Evolutionary conservation across 2,888 invertebrate species (phyloP), one percentile per base, ranked within the genome.

Genomic region (Diaperis boleti): DNA sequence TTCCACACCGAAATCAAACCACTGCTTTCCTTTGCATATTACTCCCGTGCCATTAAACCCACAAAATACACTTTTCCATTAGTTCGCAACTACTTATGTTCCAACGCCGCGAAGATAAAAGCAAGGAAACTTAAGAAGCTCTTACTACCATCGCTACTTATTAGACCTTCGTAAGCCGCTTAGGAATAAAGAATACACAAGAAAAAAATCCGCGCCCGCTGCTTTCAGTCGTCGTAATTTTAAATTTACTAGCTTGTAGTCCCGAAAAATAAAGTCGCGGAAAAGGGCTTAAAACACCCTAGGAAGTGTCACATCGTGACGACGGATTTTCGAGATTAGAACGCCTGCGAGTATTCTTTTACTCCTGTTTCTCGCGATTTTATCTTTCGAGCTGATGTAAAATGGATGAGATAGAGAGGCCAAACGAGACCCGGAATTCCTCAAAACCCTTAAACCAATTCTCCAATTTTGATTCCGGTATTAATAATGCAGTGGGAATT

Each of bases 371-470:
- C 33, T 33, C 33, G 17, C 49, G 49, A 33, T 49, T 15, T 33
- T 49, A 49, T 49, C 49, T 20, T 31, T 29, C 15, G 54, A 42
- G 41, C 54, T 54, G 42, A 54, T 54, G 54, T 29, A 54, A 54
- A 54, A 54, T 54, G 54, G 54, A 54, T 54, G 41, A 41, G 42
- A 42, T 15, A 7, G 7, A 20, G 33, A 33, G 10, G 33, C 33
- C 54, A 42, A 42, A 54, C 54, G 54, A 41, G 54, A 54, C 42
- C 42, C n/a, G n/a, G n/a, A n/a, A n/a, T n/a, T n/a, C n/a, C n/a
- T n/a, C n/a, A n/a, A n/a, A n/a, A n/a, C n/a, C n/a, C n/a, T n/a
- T n/a, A n/a, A n/a, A 37, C 37, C 6, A 26, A 18, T 49, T 17
- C 29, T 31, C 31, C 31, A 47, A 47, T 47, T 47, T 31, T 47